A percentile compares a stretch with the other conserved stretches of the same genome.
These are phyloP conservation scores for Mythimna impura DNA, from an alignment of 2,888 invertebrate species.

Conservation along the genomic window DNA sequence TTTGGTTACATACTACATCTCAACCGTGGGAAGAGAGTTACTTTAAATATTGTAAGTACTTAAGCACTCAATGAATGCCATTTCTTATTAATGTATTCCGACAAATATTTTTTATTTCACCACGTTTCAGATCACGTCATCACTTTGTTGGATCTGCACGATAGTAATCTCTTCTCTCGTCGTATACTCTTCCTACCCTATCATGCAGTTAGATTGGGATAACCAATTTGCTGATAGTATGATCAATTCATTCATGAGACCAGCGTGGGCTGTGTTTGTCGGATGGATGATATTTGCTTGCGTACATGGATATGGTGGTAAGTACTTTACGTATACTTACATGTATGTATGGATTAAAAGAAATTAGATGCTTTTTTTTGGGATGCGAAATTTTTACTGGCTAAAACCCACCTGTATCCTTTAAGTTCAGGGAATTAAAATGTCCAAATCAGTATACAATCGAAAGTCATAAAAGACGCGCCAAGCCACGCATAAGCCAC, in stretches of 20 bases:
- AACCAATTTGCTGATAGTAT: constrained; percentile 76
- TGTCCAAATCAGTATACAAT: no score
- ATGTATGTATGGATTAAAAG: no score
- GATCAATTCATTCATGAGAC: constrained; percentile 81
- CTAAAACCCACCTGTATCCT: no score
- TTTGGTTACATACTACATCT: constrained; percentile 78
- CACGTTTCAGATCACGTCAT: constrained; percentile 63
- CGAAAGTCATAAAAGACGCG: no score
- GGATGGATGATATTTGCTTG: constrained; percentile 88
- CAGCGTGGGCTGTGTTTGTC: constrained; percentile 83
- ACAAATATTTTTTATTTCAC: no score
- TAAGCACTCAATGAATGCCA: no score
- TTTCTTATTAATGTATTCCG: no score
- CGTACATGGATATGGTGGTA: constrained; percentile 80
- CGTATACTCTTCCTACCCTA: constrained; percentile 69
- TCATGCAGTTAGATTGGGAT: constrained; percentile 75
- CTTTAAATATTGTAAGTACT: constrained; percentile 69
- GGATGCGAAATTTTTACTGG: no score
- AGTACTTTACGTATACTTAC: background rate
- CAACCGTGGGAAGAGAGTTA: constrained; percentile 65
- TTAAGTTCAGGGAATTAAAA: no score
- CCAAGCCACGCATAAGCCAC: no score
- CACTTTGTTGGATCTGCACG: constrained; percentile 66
- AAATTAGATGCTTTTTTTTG: no score
- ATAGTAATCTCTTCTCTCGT: constrained; percentile 53